Evolutionary conservation across 2,888 invertebrate genomes (phyloP), one percentile per base, ranked within the genome.

Genomic region (Metacarcinus magister): DNA sequence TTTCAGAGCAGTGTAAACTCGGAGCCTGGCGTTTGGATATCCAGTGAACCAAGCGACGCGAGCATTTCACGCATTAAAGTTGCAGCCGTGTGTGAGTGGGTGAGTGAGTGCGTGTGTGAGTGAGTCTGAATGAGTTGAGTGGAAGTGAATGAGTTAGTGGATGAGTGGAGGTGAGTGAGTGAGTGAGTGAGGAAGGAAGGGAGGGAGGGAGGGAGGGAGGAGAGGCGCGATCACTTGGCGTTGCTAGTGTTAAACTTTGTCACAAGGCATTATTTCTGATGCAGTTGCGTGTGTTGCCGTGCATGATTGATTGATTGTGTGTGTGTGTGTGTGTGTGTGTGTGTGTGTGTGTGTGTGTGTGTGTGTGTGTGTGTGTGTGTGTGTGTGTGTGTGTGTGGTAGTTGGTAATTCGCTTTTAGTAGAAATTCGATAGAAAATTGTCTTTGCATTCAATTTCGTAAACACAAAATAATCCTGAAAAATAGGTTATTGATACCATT

Each of bases 61-160:
- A 8, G 82, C 82, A 82, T 82, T 82, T 82, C 82, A 82, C 82
- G 82, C 82, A 82, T 82, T 82, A 32, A 82, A 82, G 82, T 82
- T 82, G 82, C 32, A 82, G 82, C 82, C 82, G 82, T 82, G 82
- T 32, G 28, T 82, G 82, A 32, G 82, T 82, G 32, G 10, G 32
- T 82, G 82, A 32, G 82, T 82, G 82, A 5, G 82, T 82, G 82
- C 2, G 82, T 32, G 82, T 32, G 82, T 32, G 82, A 5, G 82
- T 82, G 82, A 5, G 82, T 32, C 5, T 32, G 67, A 67, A n/a
- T 67, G 67, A 67, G 67, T 19, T 54, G 54, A 54, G n/a, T 5
- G n/a, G 23, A 7, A 67, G 54, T 54, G 54, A 54, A 16, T 54
- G 54, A 48, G 48, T 48, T 48, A 48, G 4, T 48, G 7, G 54